A percentile compares a stretch with the other conserved stretches of the same genome.
Conservation (phyloP, 2,888 invertebrate genomes). For the Meganola albula region DNA sequence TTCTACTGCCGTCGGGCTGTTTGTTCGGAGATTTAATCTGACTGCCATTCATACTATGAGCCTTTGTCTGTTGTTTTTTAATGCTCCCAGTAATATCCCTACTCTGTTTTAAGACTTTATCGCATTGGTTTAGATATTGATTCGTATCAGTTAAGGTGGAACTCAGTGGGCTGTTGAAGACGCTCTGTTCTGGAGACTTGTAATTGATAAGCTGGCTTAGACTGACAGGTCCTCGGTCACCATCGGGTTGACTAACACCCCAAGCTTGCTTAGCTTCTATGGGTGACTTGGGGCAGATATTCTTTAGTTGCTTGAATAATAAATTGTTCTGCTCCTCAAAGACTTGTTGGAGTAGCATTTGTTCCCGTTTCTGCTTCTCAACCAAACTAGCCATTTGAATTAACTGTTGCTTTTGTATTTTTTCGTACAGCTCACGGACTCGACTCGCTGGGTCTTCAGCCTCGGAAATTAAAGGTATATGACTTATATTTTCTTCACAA, state of each 20-base stretch:
- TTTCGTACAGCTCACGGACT: slow-evolving; percentile 64
- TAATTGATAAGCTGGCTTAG: slow-evolving; percentile 61
- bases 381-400: slow-evolving; percentile 79
- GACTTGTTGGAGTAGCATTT: slow-evolving; percentile 78
- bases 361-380: slow-evolving; percentile 81
- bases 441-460: slow-evolving; percentile 54
- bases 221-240: slow-evolving; percentile 57
- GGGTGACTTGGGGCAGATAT: slow-evolving; percentile 58
- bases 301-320: slow-evolving; percentile 70
- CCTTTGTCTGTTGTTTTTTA: slow-evolving; percentile 36
- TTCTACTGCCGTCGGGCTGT: slow-evolving; percentile 36
- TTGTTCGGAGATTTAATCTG: slow-evolving; percentile 25
- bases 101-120: slow-evolving; percentile 55
- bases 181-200: slow-evolving; percentile 35
- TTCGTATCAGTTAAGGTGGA: slow-evolving; percentile 53
- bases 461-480: slow-evolving; percentile 33
- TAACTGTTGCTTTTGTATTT: slow-evolving; percentile 80
- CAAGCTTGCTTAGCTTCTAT: slow-evolving; percentile 59
- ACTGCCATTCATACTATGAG: slow-evolving; percentile 22
- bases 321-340: slow-evolving; percentile 82
- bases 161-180: slow-evolving; percentile 37
- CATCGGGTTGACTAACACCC: slow-evolving; percentile 43
- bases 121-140: slow-evolving; percentile 53
- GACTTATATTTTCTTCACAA: background rate
- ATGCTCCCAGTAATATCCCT: slow-evolving; percentile 53